These are phyloP conservation scores for Neomonachus schauinslandi DNA, from an alignment of 2,113 vertebrate species.

Conservation along the genomic window DNA sequence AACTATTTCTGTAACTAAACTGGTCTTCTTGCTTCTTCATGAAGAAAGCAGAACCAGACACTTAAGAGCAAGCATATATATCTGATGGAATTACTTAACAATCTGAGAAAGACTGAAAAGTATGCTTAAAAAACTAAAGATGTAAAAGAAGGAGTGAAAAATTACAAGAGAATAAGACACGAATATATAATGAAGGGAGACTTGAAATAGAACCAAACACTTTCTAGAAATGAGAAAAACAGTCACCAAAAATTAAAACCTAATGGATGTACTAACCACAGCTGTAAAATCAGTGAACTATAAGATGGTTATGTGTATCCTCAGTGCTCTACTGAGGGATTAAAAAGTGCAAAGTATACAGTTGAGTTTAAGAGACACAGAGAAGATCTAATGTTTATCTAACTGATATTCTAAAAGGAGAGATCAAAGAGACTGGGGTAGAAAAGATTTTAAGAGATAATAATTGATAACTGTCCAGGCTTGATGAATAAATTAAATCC, in stretches of 20 bases:
- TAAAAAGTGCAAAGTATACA: background rate
- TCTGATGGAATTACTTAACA: background rate
- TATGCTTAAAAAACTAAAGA: background rate
- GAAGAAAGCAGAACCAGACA: background rate
- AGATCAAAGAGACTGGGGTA: background rate
- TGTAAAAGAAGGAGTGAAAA: background rate
- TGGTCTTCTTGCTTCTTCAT: background rate
- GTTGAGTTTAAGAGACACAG: background rate
- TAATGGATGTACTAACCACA: background rate
- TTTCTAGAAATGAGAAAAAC: background rate
- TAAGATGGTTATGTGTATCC: background rate
- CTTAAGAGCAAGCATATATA: background rate
- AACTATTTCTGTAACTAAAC: background rate
- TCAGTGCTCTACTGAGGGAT: background rate
- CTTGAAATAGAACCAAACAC: background rate
- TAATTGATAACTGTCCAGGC: background rate
- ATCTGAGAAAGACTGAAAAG: background rate
- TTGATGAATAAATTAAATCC: background rate
- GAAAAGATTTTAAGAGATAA: background rate
- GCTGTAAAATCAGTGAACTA: background rate
- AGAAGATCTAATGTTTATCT: background rate
- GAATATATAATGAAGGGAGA: background rate
- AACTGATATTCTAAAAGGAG: background rate
- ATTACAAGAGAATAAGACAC: background rate
- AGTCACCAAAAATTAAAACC: background rate